Conservation (phyloP, 1,140 invertebrate genomes). For the Eriocheir sinensis region DNA sequence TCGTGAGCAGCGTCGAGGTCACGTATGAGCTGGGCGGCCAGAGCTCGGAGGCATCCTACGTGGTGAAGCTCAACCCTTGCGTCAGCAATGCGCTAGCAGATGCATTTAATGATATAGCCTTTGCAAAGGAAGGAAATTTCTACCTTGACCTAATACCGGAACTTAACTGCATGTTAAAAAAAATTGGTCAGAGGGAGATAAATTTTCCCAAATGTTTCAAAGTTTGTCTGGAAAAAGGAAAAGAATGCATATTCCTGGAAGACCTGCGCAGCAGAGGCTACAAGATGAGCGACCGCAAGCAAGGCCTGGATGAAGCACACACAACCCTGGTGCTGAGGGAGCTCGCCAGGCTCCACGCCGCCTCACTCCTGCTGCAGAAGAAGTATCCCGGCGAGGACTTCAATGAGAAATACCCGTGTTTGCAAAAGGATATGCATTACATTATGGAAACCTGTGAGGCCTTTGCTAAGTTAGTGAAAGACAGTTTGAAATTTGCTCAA, state of each 20-base stretch:
- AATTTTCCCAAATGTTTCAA: slow-evolving; percentile 49
- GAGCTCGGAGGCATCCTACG: slow-evolving; percentile 38
- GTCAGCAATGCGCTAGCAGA: not conserved
- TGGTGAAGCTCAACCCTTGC: slow-evolving; percentile 61
- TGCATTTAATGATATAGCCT: not conserved
- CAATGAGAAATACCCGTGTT: not conserved
- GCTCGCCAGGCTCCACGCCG: slow-evolving; percentile 59
- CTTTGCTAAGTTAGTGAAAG: not conserved
- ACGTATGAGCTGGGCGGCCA: slow-evolving; percentile 5
- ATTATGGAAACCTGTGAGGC: not conserved
- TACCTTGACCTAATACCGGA: slow-evolving; percentile 36
- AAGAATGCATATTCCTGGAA: slow-evolving; percentile 56
- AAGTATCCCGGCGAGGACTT: not conserved
- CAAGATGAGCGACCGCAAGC: slow-evolving; percentile 57
- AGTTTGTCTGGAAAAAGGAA: not conserved
- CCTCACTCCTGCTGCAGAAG: slow-evolving; percentile 36
- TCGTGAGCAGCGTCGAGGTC: slow-evolving; percentile 67
- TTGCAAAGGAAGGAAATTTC: slow-evolving; percentile 66
- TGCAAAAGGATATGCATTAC: not conserved
- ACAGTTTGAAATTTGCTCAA: not conserved
- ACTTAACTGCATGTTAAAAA: slow-evolving; percentile 13
- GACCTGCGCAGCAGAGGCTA: slow-evolving; percentile 53
- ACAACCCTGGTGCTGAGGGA: slow-evolving; percentile 33
- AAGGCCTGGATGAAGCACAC: slow-evolving; percentile 46
- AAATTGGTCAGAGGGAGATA: not conserved